These are phyloP conservation scores for Manacus vitellinus DNA, from an alignment of 2,113 vertebrate species.

Conservation along the genomic window DNA sequence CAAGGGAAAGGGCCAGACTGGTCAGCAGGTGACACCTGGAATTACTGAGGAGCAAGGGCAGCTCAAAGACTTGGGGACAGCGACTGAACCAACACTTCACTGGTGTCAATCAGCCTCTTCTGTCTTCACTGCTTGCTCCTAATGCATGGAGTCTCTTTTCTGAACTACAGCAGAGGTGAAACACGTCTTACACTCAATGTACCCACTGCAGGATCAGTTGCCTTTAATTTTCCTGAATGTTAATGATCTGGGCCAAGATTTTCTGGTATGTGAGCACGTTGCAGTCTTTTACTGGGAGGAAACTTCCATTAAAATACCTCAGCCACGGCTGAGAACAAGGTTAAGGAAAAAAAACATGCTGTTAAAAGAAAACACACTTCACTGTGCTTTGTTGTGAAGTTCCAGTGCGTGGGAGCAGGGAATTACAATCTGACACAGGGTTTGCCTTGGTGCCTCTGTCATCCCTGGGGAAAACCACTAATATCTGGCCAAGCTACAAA, in stretches of 20 bases:
- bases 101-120: not conserved
- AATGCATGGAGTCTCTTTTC: fast-evolving
- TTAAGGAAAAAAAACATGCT: not conserved
- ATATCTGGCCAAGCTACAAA: not conserved
- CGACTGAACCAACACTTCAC: not conserved
- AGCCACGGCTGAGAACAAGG: not conserved
- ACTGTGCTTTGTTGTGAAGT: not conserved
- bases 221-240: not conserved
- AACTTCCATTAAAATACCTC: slow-evolving; percentile 51
- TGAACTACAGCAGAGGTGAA: not conserved
- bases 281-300: not conserved
- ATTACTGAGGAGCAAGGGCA: not conserved
- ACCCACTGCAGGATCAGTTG: not conserved
- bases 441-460: not conserved
- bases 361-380: not conserved
- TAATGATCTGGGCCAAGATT: not conserved
- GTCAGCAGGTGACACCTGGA: not conserved
- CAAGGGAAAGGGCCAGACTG: not conserved
- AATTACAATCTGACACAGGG: not conserved
- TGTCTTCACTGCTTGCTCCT: not conserved
- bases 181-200: not conserved
- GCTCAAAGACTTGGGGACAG: not conserved
- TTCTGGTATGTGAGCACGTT: not conserved
- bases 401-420: not conserved
- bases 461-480: not conserved